Percentiles rank a stretch among this genome's conserved stretches.
Conservation (phyloP, 1,140 invertebrate species). For the Camponotus floridanus region DNA sequence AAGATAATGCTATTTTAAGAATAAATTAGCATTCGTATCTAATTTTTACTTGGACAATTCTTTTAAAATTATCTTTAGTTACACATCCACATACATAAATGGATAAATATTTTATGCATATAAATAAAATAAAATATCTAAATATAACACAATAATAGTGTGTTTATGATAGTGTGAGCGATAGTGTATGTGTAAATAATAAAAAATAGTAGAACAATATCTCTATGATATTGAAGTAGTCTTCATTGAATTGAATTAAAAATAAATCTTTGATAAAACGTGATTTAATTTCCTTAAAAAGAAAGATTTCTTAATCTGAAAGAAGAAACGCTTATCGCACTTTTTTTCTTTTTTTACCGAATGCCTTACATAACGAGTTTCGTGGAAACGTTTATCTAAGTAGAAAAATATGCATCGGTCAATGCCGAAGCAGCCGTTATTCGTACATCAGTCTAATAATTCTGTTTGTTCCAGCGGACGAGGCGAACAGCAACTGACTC, state of each 20-base stretch:
- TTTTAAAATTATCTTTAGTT: too few species aligned
- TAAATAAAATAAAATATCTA: too few species aligned
- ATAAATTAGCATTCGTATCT: too few species aligned
- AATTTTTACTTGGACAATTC: too few species aligned
- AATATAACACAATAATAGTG: too few species aligned
- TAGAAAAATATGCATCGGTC: slow-evolving; percentile 57
- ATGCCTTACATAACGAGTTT: slow-evolving; percentile 43
- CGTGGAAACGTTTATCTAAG: slow-evolving; percentile 27
- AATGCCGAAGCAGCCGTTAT: slow-evolving; percentile 49
- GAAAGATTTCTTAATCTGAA: background rate
- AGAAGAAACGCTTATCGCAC: background rate
- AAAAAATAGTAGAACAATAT: background rate
- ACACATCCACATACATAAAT: too few species aligned
- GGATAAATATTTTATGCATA: too few species aligned
- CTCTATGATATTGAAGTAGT: background rate
- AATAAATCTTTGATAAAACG: background rate
- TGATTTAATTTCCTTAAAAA: background rate
- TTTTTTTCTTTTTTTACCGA: background rate
- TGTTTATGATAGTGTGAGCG: background rate
- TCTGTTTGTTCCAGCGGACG: slow-evolving; percentile 59
- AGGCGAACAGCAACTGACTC: slow-evolving; percentile 41
- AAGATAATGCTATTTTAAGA: too few species aligned
- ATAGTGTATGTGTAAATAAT: background rate
- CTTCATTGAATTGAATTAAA: slow-evolving; percentile 9
- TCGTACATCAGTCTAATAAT: slow-evolving; percentile 55